These are phyloP conservation scores for Tenrec ecaudatus DNA, from an alignment of 2,113 vertebrate species.

Conservation along the genomic window DNA sequence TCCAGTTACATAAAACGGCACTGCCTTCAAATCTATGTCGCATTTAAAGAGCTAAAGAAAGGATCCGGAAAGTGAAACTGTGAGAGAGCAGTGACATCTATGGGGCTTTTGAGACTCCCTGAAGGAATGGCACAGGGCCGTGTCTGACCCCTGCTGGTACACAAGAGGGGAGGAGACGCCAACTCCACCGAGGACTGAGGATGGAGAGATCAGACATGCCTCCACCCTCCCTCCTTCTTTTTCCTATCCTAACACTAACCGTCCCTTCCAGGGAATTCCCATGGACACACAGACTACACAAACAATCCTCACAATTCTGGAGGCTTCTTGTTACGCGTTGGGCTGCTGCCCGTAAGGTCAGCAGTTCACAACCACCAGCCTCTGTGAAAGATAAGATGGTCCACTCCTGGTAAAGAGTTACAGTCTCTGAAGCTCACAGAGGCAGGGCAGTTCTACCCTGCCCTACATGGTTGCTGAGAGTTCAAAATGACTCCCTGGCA, in stretches of 20 bases:
- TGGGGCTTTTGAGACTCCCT: constrained; percentile 24
- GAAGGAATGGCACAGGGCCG: neutral
- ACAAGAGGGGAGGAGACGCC: too few species aligned
- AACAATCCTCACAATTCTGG: too few species aligned
- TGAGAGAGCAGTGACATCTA: neutral
- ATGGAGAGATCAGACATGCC: too few species aligned
- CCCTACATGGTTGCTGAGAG: neutral
- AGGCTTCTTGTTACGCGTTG: too few species aligned
- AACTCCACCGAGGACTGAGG: too few species aligned
- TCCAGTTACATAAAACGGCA: neutral
- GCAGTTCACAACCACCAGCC: neutral
- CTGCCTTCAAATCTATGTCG: neutral
- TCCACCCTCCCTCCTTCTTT: too few species aligned
- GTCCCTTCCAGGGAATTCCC: too few species aligned
- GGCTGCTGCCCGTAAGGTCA: neutral
- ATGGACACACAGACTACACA: too few species aligned
- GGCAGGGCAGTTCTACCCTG: neutral
- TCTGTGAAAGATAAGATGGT: neutral
- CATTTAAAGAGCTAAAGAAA: neutral
- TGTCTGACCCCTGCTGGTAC: too few species aligned
- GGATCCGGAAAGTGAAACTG: neutral
- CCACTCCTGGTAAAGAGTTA: too few species aligned
- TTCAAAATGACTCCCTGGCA: neutral
- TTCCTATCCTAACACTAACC: too few species aligned
- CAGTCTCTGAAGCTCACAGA: too few species aligned